Evolutionary conservation across 1,140 invertebrate genomes (phyloP).

Genomic region (Megalopta genalis): DNA sequence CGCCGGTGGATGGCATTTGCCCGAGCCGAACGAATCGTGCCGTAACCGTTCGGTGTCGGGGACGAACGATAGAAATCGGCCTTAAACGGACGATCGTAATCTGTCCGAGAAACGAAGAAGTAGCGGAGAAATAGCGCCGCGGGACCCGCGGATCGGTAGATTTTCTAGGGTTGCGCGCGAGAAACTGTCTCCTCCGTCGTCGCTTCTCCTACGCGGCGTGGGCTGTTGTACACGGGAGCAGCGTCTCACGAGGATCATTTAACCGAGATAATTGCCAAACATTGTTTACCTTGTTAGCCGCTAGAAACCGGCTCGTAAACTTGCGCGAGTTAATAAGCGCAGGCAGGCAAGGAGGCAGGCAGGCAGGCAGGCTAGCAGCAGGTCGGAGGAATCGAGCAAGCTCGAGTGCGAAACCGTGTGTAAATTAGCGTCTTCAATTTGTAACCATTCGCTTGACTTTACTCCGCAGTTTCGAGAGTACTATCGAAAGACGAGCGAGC

Average conservation of each 20-base stretch:
- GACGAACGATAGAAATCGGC: too few relatives aligned
- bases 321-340: conserved; percentile 78
- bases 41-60: too few relatives aligned
- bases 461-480: conserved; percentile 39
- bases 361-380: conserved; percentile 50
- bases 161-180: background rate
- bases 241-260: conserved; percentile 75
- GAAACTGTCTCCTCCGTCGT: background rate
- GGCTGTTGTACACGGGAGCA: conserved; percentile 47
- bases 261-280: conserved; percentile 79
- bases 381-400: conserved; percentile 37
- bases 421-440: conserved; percentile 80
- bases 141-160: background rate
- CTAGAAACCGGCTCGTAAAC: conserved; percentile 74
- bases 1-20: too few relatives aligned
- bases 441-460: conserved; percentile 74
- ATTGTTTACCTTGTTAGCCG: conserved; percentile 79
- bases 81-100: too few relatives aligned
- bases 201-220: conserved; percentile 6
- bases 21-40: too few relatives aligned
- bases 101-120: too few relatives aligned
- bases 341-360: conserved; percentile 40
- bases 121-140: too few relatives aligned
- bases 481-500: conserved; percentile 50
- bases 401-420: conserved; percentile 72